Evolutionary conservation across 2,888 invertebrate genomes (phyloP), one percentile per base, ranked within the genome.

Genomic region (Nebria salina): DNA sequence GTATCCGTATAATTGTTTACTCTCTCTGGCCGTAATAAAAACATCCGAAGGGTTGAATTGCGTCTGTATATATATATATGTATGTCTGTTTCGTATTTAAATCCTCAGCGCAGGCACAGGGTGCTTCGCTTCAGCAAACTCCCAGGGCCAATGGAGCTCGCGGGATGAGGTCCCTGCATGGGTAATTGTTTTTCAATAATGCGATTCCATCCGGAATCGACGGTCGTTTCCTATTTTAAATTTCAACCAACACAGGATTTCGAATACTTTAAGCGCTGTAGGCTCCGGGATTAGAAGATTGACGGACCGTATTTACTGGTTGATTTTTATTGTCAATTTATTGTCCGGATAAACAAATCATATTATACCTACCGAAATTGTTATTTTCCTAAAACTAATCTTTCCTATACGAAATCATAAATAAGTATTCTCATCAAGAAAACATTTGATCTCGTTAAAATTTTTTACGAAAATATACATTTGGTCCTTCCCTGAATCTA

Each of bases 131-230:
- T 74, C 25, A 26, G 66, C 73, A 34, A 64, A 75, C 75, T 70
- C 80, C 64, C 43, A 72, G 75, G 54, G 43, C 75, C 20, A 70
- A 34, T 34, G 80, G 75, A 70, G 75, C 75, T 65, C 73, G 15
- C 74, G 54, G 54, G 13, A 54, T 54, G 54, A 13, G 54, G 11
- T 54, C 54, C 54, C 54, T 54, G 54, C 54, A 80, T 54, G 72
- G 34, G 75, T 80, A 80, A 80, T 80, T 80, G 80, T 80, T 80
- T 80, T 80, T 80, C 80, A 80, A 80, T 80, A 80, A 80, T 80
- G 72, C 64, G 80, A 43, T 80, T 34, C 80, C 34, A 68, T n/a
- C 41, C 42, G 68, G 20, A 15, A 25, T 25, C 68, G 70, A 54
- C 70, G 26, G 65, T 68, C 41, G 80, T 72, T 70, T 80, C 54